Evolutionary conservation across 2,888 invertebrate species (phyloP).

Genomic region (Criorhina ranunculi): DNA sequence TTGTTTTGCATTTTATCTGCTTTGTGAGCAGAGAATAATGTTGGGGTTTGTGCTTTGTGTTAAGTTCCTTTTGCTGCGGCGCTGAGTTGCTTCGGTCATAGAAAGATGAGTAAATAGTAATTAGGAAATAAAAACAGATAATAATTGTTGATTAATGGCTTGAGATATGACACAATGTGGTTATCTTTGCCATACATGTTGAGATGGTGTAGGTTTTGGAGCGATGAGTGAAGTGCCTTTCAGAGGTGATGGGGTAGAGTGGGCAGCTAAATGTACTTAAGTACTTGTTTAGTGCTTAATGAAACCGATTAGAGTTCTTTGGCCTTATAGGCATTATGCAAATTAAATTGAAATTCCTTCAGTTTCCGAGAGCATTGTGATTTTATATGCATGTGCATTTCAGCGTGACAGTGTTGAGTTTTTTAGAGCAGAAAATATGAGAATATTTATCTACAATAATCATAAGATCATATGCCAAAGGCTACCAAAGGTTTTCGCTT

Average conservation of each 20-base stretch:
- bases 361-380: too few relatives aligned
- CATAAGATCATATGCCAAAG: too few relatives aligned
- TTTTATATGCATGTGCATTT: too few relatives aligned
- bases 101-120: slow-evolving; percentile 72
- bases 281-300: not conserved
- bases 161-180: slow-evolving; percentile 52
- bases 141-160: slow-evolving; percentile 72
- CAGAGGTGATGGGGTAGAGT: not conserved
- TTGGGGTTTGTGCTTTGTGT: slow-evolving; percentile 34
- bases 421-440: too few relatives aligned
- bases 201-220: not conserved
- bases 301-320: not conserved
- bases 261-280: not conserved
- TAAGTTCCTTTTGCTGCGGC: slow-evolving; percentile 19
- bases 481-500: too few relatives aligned
- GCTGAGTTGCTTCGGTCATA: slow-evolving; percentile 63
- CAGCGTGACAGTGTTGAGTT: too few relatives aligned
- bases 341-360: too few relatives aligned
- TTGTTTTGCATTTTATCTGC: slow-evolving; percentile 74
- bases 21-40: slow-evolving; percentile 45
- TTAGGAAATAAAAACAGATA: slow-evolving; percentile 71
- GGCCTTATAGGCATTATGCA: not conserved
- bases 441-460: too few relatives aligned
- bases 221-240: not conserved
- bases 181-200: slow-evolving; percentile 56